Evolutionary conservation across 2,888 invertebrate genomes (phyloP).

Genomic region (Apoda limacodes): DNA sequence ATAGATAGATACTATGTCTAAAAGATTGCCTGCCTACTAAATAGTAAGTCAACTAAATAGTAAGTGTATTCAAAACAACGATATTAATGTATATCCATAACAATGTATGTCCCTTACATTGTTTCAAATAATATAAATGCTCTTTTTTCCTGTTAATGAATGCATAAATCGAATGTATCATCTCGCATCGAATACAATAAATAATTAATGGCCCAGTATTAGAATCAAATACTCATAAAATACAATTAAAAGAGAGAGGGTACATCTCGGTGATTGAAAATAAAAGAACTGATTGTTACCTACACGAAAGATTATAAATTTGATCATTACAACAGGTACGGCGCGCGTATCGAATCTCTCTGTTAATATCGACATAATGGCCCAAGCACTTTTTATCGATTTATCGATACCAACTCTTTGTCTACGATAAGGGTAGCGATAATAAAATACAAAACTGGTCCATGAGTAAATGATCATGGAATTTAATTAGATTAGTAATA

Average conservation of each 20-base stretch:
- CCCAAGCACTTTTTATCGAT: constrained; percentile 47
- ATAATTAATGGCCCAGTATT: constrained; percentile 67
- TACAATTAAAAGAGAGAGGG: constrained; percentile 67
- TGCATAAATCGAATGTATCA: constrained; percentile 58
- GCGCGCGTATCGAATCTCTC: constrained; percentile 52
- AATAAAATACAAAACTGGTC: constrained; percentile 33
- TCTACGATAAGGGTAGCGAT: constrained; percentile 29
- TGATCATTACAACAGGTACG: constrained; percentile 63
- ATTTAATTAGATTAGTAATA: no score
- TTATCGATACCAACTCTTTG: constrained; percentile 36
- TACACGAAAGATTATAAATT: constrained; percentile 65
- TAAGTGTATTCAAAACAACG: no score
- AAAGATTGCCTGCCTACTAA: no score
- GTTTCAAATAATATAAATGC: no score
- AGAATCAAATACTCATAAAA: constrained; percentile 71
- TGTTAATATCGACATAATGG: constrained; percentile 60
- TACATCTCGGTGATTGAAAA: constrained; percentile 56
- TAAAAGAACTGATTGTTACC: constrained; percentile 59
- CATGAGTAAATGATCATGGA: constrained; percentile 22
- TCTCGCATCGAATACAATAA: constrained; percentile 67
- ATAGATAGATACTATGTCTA: no score
- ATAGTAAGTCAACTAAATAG: no score
- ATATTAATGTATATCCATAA: no score
- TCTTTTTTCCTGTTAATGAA: constrained; percentile 38
- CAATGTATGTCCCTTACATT: no score